These are phyloP conservation scores for Leptoclinus maculatus DNA, from an alignment of 2,797 vertebrate species.

Conservation along the genomic window DNA sequence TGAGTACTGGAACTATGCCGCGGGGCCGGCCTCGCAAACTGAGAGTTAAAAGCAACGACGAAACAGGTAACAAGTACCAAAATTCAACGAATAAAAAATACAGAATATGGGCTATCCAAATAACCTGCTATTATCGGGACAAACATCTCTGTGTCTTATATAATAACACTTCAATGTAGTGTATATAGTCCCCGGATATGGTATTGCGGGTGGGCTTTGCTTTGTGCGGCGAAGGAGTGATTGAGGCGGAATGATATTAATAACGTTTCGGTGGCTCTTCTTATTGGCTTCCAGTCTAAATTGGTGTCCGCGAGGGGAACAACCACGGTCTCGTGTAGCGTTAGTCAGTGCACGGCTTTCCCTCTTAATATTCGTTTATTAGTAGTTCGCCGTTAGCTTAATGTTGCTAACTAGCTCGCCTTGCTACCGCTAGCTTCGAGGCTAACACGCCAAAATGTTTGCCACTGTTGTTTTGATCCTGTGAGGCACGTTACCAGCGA, in stretches of 20 bases:
- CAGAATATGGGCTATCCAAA: constrained; percentile 68
- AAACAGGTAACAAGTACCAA: constrained; percentile 87
- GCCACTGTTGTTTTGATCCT: constrained; percentile 57
- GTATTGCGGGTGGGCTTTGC: constrained; percentile 86
- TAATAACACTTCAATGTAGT: constrained; percentile 82
- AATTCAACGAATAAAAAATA: constrained; percentile 83
- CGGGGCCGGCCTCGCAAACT: constrained; percentile 96
- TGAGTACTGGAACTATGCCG: constrained; percentile 92
- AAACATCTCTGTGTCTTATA: constrained; percentile 62
- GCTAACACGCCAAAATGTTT: constrained; percentile 65
- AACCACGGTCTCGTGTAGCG: not conserved
- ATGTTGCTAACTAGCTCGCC: constrained; percentile 74
- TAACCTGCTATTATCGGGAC: constrained; percentile 41
- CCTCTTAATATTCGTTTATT: constrained; percentile 9
- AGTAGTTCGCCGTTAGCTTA: constrained; percentile 62
- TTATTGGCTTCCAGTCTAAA: constrained; percentile 85
- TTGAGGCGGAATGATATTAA: constrained; percentile 93
- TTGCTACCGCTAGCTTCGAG: constrained; percentile 65
- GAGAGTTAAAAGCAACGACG: constrained; percentile 88
- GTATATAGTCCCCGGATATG: constrained; percentile 93
- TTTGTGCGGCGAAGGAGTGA: constrained; percentile 86
- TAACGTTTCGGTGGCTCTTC: constrained; percentile 85
- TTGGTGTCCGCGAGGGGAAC: constrained; percentile 65
- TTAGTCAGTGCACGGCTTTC: not conserved
- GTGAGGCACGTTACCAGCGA: not conserved